Conservation (phyloP, 2,113 vertebrate species). For the Petrocephalus zakoni region DNA sequence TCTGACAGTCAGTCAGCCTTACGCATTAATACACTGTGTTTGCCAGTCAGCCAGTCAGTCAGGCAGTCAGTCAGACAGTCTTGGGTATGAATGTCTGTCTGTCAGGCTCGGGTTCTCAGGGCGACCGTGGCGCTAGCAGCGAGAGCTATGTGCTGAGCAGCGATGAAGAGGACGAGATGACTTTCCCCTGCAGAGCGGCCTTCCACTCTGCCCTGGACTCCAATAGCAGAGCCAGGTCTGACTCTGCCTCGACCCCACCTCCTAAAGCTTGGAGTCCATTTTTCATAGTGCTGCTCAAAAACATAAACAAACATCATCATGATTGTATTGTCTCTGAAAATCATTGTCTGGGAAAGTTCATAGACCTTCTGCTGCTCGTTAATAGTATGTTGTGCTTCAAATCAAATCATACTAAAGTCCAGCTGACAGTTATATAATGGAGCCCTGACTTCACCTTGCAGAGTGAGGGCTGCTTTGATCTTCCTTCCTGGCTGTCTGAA, state of each 20-base stretch:
- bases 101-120: constrained; percentile 39
- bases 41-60: neutral
- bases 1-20: neutral
- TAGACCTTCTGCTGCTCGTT: too few species aligned
- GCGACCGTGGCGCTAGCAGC: constrained; percentile 23
- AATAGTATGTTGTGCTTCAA: too few species aligned
- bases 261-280: neutral
- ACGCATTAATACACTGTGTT: neutral
- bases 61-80: neutral
- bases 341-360: too few species aligned
- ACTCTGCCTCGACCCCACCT: neutral
- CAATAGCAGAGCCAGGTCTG: constrained; percentile 22
- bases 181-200: constrained; percentile 34
- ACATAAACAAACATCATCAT: too few species aligned
- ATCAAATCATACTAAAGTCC: too few species aligned
- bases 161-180: constrained; percentile 78
- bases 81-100: neutral
- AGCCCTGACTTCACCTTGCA: too few species aligned
- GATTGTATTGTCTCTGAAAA: too few species aligned
- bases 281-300: too few species aligned
- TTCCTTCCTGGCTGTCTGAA: too few species aligned
- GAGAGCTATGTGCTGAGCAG: constrained; percentile 89
- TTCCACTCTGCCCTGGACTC: constrained; percentile 22
- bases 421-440: too few species aligned
- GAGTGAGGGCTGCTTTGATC: too few species aligned